A percentile compares a stretch with the other conserved stretches of the same genome.
Conservation (phyloP, 2,113 vertebrate species). For the Urocynchramus pylzowi region DNA sequence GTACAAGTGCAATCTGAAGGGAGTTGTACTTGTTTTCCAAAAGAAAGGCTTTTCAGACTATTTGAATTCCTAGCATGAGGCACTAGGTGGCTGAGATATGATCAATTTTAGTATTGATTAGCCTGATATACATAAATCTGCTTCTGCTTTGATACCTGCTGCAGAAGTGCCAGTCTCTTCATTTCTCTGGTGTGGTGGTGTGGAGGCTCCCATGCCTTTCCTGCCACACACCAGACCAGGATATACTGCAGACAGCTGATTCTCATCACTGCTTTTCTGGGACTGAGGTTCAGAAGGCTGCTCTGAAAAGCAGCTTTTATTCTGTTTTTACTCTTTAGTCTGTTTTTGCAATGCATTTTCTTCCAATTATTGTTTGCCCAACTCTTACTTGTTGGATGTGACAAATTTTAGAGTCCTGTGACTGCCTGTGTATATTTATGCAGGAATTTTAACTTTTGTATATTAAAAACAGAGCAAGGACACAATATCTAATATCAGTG, state of each 20-base stretch:
- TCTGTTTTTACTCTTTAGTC: neutral
- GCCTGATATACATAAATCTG: neutral
- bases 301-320: neutral
- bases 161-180: neutral
- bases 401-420: neutral
- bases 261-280: neutral
- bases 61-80: neutral
- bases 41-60: neutral
- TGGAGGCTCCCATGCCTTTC: neutral
- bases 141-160: neutral
- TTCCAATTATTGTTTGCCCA: neutral
- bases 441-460: neutral
- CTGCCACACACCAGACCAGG: neutral
- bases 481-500: neutral
- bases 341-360: neutral
- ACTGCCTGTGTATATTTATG: neutral
- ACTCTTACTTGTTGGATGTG: neutral
- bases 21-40: neutral
- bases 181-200: accelerated
- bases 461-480: neutral
- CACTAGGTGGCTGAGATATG: neutral
- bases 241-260: neutral
- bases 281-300: neutral
- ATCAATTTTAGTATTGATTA: neutral
- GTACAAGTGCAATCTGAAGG: neutral